Base-by-base conservation (phyloP, 2,113 vertebrate species). In the Lepisosteus osseus region DNA sequence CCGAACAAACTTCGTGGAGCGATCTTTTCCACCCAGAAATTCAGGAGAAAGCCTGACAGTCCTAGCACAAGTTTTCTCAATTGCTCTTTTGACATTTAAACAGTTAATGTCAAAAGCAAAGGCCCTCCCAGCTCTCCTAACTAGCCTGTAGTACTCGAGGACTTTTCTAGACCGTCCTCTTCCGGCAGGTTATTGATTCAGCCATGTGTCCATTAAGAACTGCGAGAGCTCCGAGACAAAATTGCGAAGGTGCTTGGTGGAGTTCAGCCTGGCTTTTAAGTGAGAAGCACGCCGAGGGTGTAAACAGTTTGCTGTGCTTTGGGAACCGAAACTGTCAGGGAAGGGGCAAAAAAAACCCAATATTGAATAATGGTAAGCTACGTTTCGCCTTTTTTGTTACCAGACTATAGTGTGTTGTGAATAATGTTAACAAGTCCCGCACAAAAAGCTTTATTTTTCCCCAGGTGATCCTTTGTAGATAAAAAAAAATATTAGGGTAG, bases 131-230 rank as follows among this genome's bases (percentile, higher is more conserved):
- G 40, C n/a, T 1, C 70, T 65, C 9, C 15, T 61, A 69, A 43
- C 29, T 29, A 29, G 29, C 29, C 29, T 29, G 29, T 29, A 29
- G 29, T 29, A 29, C 29, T 29, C 29, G 29, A 29, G 29, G 64
- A 66, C 40, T 29, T 44, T 55, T 62, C 12, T 5, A 15, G 3
- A 59, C 41, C 47, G 17, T 8, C 65, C 67, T 12, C 15, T 14
- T 54, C 65, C 14, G 13, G 8, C 65, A 67, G 51, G 55, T 64
- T 70, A 79, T 82, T 84, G 83, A 79, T 74, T 68, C 67, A n/a
- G 59, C 70, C 69, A 29, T 72, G 65, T 70, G 76, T 74, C 47
- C 47, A 51, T 51, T 9, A 51, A 5, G 47, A 6, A 1, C 2
- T 51, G 5, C 47, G 5, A 5, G 5, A 51, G 47, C 9, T 9